A percentile compares a stretch with the other conserved stretches of the same genome.
phyloP scores from a whole-genome alignment of 2,888 invertebrate species.

The Altica lythri region DNA sequence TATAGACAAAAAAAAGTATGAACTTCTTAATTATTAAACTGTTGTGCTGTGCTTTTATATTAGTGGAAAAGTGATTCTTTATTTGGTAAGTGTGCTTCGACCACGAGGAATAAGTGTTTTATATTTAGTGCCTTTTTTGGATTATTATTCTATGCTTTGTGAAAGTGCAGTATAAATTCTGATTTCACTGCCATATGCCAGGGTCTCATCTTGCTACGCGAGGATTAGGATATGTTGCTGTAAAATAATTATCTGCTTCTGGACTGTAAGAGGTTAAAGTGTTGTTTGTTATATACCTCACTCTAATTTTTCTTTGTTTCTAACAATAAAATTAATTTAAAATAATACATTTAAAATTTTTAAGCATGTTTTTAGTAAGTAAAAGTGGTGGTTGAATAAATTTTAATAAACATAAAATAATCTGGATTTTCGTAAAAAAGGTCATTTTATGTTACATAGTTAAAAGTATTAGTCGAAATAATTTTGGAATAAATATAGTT shows the following conservation, averaged over 20 bases:
- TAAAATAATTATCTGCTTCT: constrained; percentile 12
- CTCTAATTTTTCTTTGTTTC: neutral
- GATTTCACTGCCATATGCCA: constrained; percentile 33
- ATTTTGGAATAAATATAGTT: too few relatives aligned
- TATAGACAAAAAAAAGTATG: constrained; percentile 17
- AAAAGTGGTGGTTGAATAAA: too few relatives aligned
- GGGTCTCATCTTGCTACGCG: constrained; percentile 26
- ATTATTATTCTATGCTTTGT: constrained; percentile 23
- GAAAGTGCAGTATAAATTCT: constrained; percentile 34
- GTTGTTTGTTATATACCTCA: constrained; percentile 16
- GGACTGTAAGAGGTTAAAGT: constrained; percentile 16
- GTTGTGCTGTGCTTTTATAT: constrained; percentile 28
- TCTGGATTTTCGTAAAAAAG: too few relatives aligned
- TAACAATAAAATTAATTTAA: too few relatives aligned
- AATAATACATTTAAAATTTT: too few relatives aligned
- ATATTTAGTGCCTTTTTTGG: constrained; percentile 26
- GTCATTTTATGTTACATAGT: too few relatives aligned
- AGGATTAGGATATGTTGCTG: constrained; percentile 15
- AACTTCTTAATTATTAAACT: constrained; percentile 19
- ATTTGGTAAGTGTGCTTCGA: constrained; percentile 33
- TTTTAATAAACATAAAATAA: too few relatives aligned
- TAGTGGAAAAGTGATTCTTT: constrained; percentile 20
- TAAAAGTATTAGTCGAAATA: too few relatives aligned
- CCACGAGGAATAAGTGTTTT: constrained; percentile 24
- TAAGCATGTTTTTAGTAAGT: too few relatives aligned